Conservation (phyloP, 2,888 invertebrate species). For the Luperina testacea region DNA sequence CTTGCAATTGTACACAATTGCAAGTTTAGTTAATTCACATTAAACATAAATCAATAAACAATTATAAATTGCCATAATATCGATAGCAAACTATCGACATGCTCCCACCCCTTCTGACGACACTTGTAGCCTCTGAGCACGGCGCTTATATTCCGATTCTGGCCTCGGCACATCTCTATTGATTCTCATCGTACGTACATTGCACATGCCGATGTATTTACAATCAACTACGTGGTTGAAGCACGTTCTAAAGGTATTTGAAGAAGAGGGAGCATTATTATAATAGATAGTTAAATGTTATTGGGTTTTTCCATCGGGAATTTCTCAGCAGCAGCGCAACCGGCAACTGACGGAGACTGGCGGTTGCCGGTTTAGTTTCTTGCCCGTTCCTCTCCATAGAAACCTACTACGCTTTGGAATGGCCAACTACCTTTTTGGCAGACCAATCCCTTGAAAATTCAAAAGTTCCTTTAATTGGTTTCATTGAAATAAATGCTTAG, state of each 20-base stretch:
- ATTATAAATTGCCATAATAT: not conserved
- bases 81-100: slow-evolving; percentile 30
- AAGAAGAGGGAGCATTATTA: not conserved
- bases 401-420: not conserved
- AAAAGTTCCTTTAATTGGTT: too few species aligned
- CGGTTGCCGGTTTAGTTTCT: not conserved
- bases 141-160: slow-evolving; percentile 60
- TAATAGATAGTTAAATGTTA: not conserved
- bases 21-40: too few species aligned
- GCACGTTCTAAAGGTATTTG: slow-evolving; percentile 8
- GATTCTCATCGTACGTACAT: slow-evolving; percentile 48
- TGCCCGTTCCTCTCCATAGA: not conserved
- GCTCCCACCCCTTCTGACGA: not conserved
- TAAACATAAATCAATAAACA: not conserved
- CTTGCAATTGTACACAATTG: not conserved
- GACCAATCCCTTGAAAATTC: too few species aligned
- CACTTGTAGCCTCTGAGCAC: slow-evolving; percentile 32
- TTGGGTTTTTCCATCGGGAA: not conserved
- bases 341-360: too few species aligned
- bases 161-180: slow-evolving; percentile 56
- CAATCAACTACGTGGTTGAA: slow-evolving; percentile 5
- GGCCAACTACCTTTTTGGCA: not conserved
- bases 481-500: too few species aligned
- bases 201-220: slow-evolving; percentile 16
- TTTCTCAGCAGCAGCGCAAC: not conserved